Evolutionary conservation across 2,113 vertebrate genomes (phyloP).

Genomic region (Ia io): DNA sequence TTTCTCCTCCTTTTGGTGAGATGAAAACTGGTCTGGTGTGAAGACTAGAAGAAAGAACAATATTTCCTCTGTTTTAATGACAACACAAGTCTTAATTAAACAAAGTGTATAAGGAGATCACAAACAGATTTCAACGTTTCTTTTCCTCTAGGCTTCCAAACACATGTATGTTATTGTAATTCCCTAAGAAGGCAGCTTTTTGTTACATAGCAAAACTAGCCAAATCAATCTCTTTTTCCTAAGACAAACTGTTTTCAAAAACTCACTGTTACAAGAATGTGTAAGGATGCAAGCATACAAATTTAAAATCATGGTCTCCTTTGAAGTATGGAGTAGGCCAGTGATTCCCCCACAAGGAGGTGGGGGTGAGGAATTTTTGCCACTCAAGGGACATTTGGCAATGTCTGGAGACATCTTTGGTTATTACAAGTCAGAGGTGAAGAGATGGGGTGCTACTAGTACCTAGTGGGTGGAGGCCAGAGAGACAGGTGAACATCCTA

Average conservation of each 20-base stretch:
- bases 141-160: conserved; percentile 35
- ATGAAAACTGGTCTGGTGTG: conserved; percentile 14
- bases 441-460: not conserved
- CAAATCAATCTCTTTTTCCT: not conserved
- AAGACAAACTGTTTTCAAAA: not conserved
- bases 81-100: conserved; percentile 46
- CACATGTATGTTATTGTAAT: not conserved
- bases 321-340: not conserved
- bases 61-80: conserved; percentile 29
- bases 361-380: not conserved
- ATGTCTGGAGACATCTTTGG: not conserved
- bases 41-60: conserved; percentile 25
- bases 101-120: conserved; percentile 18
- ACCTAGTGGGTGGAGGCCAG: not conserved
- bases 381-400: not conserved
- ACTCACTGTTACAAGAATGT: not conserved
- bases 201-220: not conserved
- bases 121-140: conserved; percentile 6
- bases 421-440: not conserved
- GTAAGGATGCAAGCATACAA: not conserved
- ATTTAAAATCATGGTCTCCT: not conserved
- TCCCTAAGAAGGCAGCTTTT: conserved; percentile 19
- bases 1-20: conserved; percentile 1
- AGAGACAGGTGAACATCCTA: not conserved
- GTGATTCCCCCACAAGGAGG: not conserved